A percentile compares a stretch with the other conserved stretches of the same genome.
These are phyloP conservation scores for Petrocephalus schoutedeni DNA, from an alignment of 2,797 vertebrate genomes.

Conservation along the genomic window DNA sequence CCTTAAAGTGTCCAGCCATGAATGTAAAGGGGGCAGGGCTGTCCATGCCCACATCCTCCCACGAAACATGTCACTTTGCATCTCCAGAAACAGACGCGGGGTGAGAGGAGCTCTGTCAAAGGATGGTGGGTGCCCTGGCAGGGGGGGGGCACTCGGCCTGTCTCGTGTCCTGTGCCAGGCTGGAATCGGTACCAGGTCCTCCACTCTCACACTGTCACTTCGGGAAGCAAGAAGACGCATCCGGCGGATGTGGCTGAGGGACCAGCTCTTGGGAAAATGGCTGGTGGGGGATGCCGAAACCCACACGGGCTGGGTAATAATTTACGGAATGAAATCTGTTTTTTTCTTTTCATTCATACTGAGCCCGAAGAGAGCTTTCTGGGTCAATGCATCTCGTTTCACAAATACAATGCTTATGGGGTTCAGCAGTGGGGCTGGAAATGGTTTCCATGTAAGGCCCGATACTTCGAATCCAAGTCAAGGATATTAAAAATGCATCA, in stretches of 20 bases:
- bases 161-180: constrained; percentile 19
- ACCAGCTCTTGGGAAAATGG: not conserved
- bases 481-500: not conserved
- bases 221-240: constrained; percentile 23
- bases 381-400: not conserved
- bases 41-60: not conserved
- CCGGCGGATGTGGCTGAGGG: constrained; percentile 36
- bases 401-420: not conserved
- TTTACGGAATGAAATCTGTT: not conserved
- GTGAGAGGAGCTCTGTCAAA: not conserved
- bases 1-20: constrained; percentile 49
- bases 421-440: not conserved
- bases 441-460: too few relatives aligned
- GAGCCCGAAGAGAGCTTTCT: not conserved
- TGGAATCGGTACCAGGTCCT: constrained; percentile 25
- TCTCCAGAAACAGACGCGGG: not conserved
- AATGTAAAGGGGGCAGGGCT: not conserved
- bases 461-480: not conserved
- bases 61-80: not conserved
- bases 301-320: not conserved
- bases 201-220: constrained; percentile 27
- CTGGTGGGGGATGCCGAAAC: not conserved
- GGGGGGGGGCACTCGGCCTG: constrained; percentile 17
- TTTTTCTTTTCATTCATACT: not conserved
- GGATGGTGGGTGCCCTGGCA: too few relatives aligned